Evolutionary conservation across 2,888 invertebrate genomes (phyloP), one percentile per base, ranked within the genome.

Genomic region (Caenorhabditis angaria): DNA sequence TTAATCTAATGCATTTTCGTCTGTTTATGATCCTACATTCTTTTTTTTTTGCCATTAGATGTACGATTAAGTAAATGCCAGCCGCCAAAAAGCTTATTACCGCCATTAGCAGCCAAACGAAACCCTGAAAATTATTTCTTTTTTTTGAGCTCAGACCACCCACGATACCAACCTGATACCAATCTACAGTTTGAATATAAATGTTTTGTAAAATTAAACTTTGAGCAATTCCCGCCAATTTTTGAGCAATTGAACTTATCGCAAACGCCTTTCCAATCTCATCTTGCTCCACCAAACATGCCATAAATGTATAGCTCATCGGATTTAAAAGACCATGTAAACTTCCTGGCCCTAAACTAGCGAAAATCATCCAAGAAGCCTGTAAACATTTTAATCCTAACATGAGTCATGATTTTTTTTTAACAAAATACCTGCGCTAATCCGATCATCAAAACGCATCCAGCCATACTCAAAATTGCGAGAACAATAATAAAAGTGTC

Each of bases 251-350:
- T 1, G 83, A 80, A 57, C 77, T 78, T 10, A 85, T 76, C 3
- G 85, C 85, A 61, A 74, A 85, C 6, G 82, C 81, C 53, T 82
- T 82, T 14, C 85, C 85, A 27, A 85, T 78, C 84, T 85, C 84
- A 66, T 84, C 77, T 48, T 76, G 80, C 20, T 79, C 76, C 1
- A 84, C 82, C 22, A 85, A 61, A 57, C 83, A 84, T n/a, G 82
- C 75, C 75, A 85, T 81, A 61, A 85, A 83, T 1, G 85, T 81
- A 58, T 83, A 85, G 0, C 83, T 76, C 65, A 85, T 74, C 2
- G 85, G 85, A 65, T 85, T 85, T 29, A 85, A 77, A 10, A 85
- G 63, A 2, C 83, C 85, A 61, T 85, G 85, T 22, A 85, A 64
- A 71, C 75, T 76, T 41, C 83, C 85, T 32, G 82, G 79, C 5